Conservation (phyloP, 2,888 invertebrate genomes). For the Ischnura elegans region DNA sequence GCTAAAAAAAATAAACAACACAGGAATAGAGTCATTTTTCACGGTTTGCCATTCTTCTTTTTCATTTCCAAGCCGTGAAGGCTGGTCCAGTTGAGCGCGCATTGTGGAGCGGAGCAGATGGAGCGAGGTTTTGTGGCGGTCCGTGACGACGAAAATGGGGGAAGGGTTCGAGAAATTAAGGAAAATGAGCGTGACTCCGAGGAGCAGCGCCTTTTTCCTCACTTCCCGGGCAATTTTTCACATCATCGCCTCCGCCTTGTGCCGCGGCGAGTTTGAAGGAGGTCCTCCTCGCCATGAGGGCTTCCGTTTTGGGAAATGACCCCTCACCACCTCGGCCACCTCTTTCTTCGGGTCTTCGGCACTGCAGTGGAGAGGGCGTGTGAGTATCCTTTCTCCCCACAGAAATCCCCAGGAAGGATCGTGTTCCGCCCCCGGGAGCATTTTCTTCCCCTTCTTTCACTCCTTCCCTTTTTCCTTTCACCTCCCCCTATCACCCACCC, state of each 20-base stretch:
- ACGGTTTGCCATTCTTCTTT: too few relatives aligned
- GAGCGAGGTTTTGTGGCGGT: neutral
- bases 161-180: neutral
- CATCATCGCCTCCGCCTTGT: neutral
- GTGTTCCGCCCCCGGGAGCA: neutral
- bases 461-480: neutral
- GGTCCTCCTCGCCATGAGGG: neutral
- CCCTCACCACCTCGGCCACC: neutral
- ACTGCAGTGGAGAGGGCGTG: neutral
- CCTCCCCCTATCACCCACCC: too few relatives aligned
- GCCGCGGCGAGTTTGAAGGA: neutral
- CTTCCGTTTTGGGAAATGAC: neutral
- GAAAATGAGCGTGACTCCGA: neutral
- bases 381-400: neutral
- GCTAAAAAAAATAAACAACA: too few relatives aligned
- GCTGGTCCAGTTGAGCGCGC: neutral
- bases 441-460: neutral
- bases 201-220: neutral
- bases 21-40: too few relatives aligned
- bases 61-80: neutral
- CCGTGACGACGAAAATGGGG: neutral
- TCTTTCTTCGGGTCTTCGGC: neutral
- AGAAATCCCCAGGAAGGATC: neutral
- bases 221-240: neutral
- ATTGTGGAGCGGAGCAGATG: neutral